Conservation (phyloP, 2,113 vertebrate genomes). For the Astatotilapia flaviijosephi region DNA sequence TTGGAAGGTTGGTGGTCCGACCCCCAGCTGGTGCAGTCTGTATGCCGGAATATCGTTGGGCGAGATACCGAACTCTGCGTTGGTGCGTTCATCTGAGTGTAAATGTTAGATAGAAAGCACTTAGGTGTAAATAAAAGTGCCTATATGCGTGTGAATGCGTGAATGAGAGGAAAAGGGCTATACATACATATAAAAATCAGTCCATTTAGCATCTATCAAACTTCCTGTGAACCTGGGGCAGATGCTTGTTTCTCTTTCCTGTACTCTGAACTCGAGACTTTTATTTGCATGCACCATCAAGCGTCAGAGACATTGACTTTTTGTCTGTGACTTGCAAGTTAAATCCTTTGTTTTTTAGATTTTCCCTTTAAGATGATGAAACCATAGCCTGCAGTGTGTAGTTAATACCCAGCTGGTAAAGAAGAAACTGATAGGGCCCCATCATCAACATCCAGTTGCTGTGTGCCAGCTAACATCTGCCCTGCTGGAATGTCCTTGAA, state of each 20-base stretch:
- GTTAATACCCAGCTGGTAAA: background rate
- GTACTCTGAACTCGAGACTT: background rate
- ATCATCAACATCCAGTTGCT: background rate
- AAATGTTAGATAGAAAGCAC: background rate
- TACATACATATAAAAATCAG: background rate
- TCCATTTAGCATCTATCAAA: background rate
- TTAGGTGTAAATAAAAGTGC: background rate
- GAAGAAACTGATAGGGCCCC: background rate
- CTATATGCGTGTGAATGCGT: rapidly evolving
- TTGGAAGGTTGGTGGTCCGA: background rate
- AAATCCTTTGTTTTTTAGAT: background rate
- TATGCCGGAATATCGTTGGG: background rate
- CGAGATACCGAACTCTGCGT: rapidly evolving
- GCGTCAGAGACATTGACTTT: background rate
- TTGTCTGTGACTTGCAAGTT: background rate
- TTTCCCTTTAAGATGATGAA: background rate
- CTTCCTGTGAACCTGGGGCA: background rate
- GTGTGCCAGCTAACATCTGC: background rate
- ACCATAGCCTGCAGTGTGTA: background rate
- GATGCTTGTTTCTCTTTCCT: background rate
- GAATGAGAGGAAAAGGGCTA: background rate
- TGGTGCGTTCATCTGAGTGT: background rate
- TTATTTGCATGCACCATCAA: background rate
- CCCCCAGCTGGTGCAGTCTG: background rate
- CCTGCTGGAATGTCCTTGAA: conserved; percentile 30